phyloP scores from a whole-genome alignment of 1,140 invertebrate genomes.

The Drosophila ohnishii region DNA sequence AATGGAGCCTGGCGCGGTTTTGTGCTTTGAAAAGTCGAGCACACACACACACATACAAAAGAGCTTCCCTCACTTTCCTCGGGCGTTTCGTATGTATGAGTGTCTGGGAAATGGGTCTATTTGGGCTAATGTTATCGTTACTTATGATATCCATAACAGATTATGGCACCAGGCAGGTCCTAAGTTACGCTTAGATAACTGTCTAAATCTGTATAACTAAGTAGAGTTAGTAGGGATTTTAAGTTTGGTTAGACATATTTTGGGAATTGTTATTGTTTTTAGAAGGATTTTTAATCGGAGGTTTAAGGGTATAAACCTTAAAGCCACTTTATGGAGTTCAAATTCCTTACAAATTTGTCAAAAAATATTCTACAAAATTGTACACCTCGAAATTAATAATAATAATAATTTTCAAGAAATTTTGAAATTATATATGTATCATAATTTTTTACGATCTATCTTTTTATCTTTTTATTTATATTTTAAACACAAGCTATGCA shows the following conservation, averaged over 20 bases:
- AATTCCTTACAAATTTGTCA: background rate
- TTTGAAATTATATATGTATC: too few species aligned
- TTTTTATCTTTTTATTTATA: background rate
- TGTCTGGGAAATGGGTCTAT: slow-evolving; percentile 67
- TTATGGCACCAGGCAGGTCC: slow-evolving; percentile 48
- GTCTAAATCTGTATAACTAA: slow-evolving; percentile 18
- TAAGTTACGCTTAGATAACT: slow-evolving; percentile 18
- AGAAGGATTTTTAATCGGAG: background rate
- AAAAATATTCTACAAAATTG: too few species aligned
- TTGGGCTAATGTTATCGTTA: slow-evolving; percentile 76
- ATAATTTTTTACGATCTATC: background rate
- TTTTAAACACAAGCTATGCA: background rate
- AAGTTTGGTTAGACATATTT: background rate
- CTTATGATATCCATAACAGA: slow-evolving; percentile 73
- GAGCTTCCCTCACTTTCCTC: slow-evolving; percentile 19
- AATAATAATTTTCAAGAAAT: too few species aligned
- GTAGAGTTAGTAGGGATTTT: slow-evolving; percentile 4
- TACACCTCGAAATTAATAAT: too few species aligned
- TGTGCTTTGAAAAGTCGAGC: slow-evolving; percentile 58
- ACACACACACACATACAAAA: slow-evolving; percentile 39
- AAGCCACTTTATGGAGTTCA: background rate
- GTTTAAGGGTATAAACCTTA: accelerated
- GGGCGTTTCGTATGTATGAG: slow-evolving; percentile 1
- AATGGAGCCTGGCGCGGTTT: slow-evolving; percentile 72
- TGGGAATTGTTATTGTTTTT: background rate